phyloP scores from a whole-genome alignment of 2,888 invertebrate species.

The Troilus luridus region DNA sequence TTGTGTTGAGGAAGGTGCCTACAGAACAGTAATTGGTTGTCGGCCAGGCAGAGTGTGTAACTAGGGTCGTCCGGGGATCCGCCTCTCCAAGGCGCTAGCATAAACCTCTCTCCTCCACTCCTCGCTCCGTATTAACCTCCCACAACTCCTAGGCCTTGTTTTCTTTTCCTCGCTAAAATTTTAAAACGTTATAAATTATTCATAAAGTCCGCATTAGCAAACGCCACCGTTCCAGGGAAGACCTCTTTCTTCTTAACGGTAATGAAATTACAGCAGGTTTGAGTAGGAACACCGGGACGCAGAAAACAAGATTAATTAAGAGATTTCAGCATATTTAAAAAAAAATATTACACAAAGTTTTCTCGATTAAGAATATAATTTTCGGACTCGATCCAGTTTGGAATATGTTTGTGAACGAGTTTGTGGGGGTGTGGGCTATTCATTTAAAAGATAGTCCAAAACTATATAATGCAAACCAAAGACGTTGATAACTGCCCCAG shows the following conservation, averaged over 20 bases:
- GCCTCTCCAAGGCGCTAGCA: not conserved
- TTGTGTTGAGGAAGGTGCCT: constrained; percentile 37
- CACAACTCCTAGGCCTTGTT: not conserved
- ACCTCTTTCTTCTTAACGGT: not conserved
- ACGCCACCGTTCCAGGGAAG: not conserved
- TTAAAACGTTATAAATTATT: not conserved
- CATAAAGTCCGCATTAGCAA: not conserved
- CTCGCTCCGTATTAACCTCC: not conserved
- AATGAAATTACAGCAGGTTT: not conserved
- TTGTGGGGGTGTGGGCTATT: no score
- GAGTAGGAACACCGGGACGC: not conserved
- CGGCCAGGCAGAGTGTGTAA: constrained; percentile 20
- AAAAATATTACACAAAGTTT: no score
- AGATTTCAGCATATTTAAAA: no score
- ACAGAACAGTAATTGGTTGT: constrained; percentile 32
- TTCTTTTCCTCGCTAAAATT: not conserved
- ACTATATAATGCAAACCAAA: no score
- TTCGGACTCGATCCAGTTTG: no score
- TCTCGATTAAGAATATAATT: no score
- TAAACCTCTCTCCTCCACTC: not conserved
- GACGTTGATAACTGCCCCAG: no score
- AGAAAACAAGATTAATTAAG: not conserved
- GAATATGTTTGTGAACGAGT: no score
- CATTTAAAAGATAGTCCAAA: no score
- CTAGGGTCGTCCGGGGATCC: not conserved